phyloP scores from a whole-genome alignment of 2,888 invertebrate species.

The Pseudococcus jackbeardsleyi region DNA sequence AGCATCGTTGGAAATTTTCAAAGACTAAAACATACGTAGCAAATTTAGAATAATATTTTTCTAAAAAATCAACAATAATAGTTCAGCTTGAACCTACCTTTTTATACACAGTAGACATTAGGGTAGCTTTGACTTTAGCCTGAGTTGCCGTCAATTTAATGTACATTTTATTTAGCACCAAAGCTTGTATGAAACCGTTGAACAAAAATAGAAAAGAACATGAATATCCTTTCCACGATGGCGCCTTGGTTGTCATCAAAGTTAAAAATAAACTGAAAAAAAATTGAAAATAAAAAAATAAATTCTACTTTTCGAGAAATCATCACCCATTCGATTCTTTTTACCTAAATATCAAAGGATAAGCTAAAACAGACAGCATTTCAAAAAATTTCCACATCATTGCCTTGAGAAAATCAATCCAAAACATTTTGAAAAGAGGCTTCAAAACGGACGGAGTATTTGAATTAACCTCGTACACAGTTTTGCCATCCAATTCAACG shows the following conservation, averaged over 20 bases:
- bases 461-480: neutral
- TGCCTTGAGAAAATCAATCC: neutral
- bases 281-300: neutral
- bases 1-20: slow-evolving; percentile 11
- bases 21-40: neutral
- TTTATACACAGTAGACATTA: neutral
- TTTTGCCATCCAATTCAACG: neutral
- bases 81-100: neutral
- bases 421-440: slow-evolving; percentile 17
- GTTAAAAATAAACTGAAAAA: slow-evolving; percentile 7
- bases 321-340: too few relatives aligned
- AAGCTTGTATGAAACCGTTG: slow-evolving; percentile 24
- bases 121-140: slow-evolving; percentile 3
- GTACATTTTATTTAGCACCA: slow-evolving; percentile 31
- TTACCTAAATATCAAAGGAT: slow-evolving; percentile 26
- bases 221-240: slow-evolving; percentile 28
- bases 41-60: neutral
- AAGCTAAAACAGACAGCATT: slow-evolving; percentile 18
- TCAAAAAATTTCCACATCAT: neutral
- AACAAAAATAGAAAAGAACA: slow-evolving; percentile 10
- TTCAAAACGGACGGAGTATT: neutral
- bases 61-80: neutral
- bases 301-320: neutral
- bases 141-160: neutral
- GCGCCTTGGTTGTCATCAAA: neutral